phyloP scores from a whole-genome alignment of 2,113 vertebrate species.

The Chamaea fasciata region DNA sequence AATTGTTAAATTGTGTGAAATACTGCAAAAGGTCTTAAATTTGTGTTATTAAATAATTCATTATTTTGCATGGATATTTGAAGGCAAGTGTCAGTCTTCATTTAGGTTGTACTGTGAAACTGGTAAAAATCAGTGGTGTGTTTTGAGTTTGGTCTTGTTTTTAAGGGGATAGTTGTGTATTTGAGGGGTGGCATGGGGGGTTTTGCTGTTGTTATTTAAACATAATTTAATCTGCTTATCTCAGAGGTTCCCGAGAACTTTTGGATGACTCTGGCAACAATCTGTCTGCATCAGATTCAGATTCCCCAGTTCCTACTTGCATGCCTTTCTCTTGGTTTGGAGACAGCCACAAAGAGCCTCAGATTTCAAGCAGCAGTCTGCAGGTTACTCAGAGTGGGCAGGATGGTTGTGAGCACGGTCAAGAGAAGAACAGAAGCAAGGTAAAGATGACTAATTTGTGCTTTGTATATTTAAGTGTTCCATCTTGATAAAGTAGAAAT shows the following conservation, averaged over 20 bases:
- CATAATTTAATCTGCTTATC: not conserved
- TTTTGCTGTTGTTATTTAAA: not conserved
- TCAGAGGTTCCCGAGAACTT: conserved; percentile 85
- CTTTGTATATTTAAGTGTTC: not conserved
- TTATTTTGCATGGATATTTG: not conserved
- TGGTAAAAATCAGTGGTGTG: not conserved
- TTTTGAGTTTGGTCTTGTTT: not conserved
- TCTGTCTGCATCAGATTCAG: conserved; percentile 84
- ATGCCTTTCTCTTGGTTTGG: conserved; percentile 95
- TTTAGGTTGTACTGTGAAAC: not conserved
- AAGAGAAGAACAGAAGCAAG: conserved; percentile 82
- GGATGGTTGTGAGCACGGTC: conserved; percentile 74
- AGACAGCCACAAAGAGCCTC: conserved; percentile 85
- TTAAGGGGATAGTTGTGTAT: not conserved
- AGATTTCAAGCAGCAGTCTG: conserved; percentile 78
- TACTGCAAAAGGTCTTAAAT: not conserved
- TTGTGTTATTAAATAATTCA: not conserved
- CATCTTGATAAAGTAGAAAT: not conserved
- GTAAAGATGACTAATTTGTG: conserved; percentile 61
- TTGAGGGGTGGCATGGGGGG: fast-evolving
- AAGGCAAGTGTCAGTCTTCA: not conserved
- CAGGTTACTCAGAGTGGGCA: conserved; percentile 65
- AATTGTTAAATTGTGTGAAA: not conserved
- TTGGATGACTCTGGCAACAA: conserved; percentile 84
- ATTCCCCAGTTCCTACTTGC: conserved; percentile 87